phyloP scores from a whole-genome alignment of 92 coral and sea anemone species.

The Zoanthus solanderi region DNA sequence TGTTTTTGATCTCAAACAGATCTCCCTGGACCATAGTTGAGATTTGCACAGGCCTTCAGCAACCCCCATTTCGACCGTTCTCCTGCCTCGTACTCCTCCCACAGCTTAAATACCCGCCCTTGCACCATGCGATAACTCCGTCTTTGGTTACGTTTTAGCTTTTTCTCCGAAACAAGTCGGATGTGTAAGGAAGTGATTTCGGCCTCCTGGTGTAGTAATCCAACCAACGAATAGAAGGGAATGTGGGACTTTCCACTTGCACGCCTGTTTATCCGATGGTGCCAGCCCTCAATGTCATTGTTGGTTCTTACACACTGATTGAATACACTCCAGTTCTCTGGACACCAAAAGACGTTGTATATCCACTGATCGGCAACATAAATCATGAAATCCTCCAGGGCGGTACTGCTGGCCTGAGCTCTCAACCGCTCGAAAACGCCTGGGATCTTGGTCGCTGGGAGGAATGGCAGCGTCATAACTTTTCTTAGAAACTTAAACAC shows the following conservation, averaged over 20 bases:
- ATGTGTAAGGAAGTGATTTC: slow-evolving; percentile 44
- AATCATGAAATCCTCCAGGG: slow-evolving; percentile 28
- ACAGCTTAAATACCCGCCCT: slow-evolving; percentile 6
- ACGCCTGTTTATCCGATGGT: slow-evolving; percentile 52
- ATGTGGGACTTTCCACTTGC: slow-evolving; percentile 54
- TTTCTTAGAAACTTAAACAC: slow-evolving; percentile 49
- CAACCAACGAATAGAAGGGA: slow-evolving; percentile 56
- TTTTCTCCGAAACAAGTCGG: slow-evolving; percentile 52
- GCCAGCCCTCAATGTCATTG: slow-evolving; percentile 66
- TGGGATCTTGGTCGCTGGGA: slow-evolving; percentile 58
- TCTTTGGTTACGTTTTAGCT: slow-evolving; percentile 42
- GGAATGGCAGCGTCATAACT: slow-evolving; percentile 69
- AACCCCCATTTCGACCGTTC: slow-evolving; percentile 1
- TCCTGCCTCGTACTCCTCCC: slow-evolving; percentile 38
- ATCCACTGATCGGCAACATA: slow-evolving; percentile 56
- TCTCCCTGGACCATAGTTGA: slow-evolving; percentile 20
- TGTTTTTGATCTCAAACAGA: not conserved
- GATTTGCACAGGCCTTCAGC: slow-evolving; percentile 26
- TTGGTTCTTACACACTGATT: slow-evolving; percentile 59
- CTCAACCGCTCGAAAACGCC: slow-evolving; percentile 36
- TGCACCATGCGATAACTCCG: slow-evolving; percentile 30
- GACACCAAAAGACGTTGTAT: slow-evolving; percentile 27
- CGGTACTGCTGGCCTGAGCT: slow-evolving; percentile 16
- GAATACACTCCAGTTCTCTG: slow-evolving; percentile 55
- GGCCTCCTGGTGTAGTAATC: slow-evolving; percentile 49